phyloP scores from a whole-genome alignment of 2,888 invertebrate genomes.

The Prosopocoilus inquinatus region DNA sequence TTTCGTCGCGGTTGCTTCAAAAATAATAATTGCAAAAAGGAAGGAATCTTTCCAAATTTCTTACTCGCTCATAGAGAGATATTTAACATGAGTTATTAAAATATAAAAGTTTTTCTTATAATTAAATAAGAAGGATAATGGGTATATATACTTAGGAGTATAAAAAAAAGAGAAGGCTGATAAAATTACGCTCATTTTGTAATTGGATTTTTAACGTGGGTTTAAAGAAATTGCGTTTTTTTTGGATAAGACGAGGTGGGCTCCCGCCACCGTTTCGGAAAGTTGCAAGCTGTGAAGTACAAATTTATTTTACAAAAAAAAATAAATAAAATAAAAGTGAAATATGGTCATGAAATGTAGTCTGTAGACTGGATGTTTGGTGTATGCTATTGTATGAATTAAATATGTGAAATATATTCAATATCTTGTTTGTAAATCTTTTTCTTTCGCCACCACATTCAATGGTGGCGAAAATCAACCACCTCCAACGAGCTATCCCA shows the following conservation, averaged over 20 bases:
- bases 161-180: constrained; percentile 19
- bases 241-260: constrained; percentile 3
- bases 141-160: constrained; percentile 13
- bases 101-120: constrained; percentile 3
- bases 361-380: constrained; percentile 48
- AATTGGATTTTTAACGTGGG: constrained; percentile 14
- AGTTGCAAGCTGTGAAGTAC: constrained; percentile 31
- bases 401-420: constrained; percentile 22
- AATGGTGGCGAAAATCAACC: neutral
- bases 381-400: constrained; percentile 49
- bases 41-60: constrained; percentile 5
- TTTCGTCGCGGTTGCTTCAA: no score
- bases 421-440: constrained; percentile 16
- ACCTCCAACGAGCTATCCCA: neutral
- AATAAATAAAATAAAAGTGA: no score
- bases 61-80: neutral
- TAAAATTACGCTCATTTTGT: constrained; percentile 20
- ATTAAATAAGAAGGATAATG: constrained; percentile 9
- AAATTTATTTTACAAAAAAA: constrained; percentile 41
- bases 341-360: constrained; percentile 37
- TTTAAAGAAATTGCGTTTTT: constrained; percentile 4
- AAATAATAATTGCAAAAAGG: no score
- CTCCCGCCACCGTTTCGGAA: constrained; percentile 2
- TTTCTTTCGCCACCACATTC: no score
- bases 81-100: constrained; percentile 1